Percentiles rank a stretch among this genome's conserved stretches.
Conservation (phyloP, 2,888 invertebrate genomes). For the Andrena camellia region DNA sequence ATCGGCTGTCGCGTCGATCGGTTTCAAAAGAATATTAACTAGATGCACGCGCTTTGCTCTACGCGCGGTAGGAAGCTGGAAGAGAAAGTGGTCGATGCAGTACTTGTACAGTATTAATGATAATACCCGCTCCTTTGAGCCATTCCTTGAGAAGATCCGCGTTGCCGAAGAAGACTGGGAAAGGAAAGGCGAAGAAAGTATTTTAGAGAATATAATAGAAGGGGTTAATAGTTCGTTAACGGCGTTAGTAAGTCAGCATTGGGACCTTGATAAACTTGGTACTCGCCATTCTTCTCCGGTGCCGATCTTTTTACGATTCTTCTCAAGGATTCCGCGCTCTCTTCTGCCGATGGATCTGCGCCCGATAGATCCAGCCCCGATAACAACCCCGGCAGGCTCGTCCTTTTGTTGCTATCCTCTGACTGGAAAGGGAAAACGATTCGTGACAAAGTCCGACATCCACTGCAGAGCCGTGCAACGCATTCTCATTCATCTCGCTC, state of each 20-base stretch:
- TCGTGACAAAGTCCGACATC: neutral
- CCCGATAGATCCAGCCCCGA: conserved; percentile 80
- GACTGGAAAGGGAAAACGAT: conserved; percentile 26
- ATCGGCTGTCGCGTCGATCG: conserved; percentile 23
- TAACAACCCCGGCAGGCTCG: conserved; percentile 79
- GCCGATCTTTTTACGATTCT: conserved; percentile 82
- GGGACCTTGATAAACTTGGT: conserved; percentile 83
- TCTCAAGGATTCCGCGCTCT: conserved; percentile 80
- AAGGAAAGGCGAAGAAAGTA: conserved; percentile 54
- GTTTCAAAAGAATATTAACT: conserved; percentile 21
- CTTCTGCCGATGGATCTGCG: conserved; percentile 79
- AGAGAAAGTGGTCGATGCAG: conserved; percentile 40
- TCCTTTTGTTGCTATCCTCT: conserved; percentile 34
- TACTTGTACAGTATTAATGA: conserved; percentile 53
- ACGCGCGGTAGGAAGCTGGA: conserved; percentile 40
- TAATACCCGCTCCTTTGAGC: conserved; percentile 83
- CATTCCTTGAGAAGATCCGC: conserved; percentile 83
- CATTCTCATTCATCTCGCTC: neutral
- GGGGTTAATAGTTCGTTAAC: conserved; percentile 19
- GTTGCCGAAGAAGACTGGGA: conserved; percentile 82
- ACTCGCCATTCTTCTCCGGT: conserved; percentile 84
- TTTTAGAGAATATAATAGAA: conserved; percentile 43
- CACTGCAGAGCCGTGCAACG: neutral
- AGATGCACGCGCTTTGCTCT: conserved; percentile 35
- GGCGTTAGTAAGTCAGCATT: conserved; percentile 64